These are phyloP conservation scores for Okapia johnstoni DNA, from an alignment of 2,113 vertebrate genomes.

Conservation along the genomic window DNA sequence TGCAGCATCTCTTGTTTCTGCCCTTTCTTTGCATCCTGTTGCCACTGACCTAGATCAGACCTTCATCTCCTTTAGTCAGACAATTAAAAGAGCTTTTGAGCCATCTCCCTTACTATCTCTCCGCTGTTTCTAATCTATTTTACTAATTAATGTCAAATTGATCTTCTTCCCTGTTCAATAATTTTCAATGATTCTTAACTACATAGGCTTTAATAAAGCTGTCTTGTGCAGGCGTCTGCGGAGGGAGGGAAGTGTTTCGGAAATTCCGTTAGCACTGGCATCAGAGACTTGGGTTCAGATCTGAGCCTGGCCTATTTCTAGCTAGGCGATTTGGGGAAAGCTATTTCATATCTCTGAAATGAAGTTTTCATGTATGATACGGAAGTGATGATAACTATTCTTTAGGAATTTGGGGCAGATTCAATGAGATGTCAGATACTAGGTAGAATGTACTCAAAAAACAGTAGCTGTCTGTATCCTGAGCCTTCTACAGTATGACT, in stretches of 20 bases:
- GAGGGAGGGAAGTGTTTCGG: not conserved
- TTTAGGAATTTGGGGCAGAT: not conserved
- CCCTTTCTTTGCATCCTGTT: not conserved
- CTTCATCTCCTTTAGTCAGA: not conserved
- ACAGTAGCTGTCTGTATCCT: not conserved
- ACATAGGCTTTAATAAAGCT: not conserved
- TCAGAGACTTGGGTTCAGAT: not conserved
- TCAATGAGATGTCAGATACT: not conserved
- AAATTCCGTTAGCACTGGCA: not conserved
- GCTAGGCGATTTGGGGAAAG: not conserved
- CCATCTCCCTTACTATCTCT: not conserved
- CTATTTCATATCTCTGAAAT: not conserved
- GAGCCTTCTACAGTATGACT: not conserved
- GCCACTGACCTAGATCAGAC: not conserved
- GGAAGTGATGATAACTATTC: not conserved
- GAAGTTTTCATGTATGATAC: not conserved
- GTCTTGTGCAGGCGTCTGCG: not conserved
- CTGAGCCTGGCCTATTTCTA: not conserved
- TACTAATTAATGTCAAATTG: slow-evolving; percentile 39
- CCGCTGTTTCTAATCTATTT: slow-evolving; percentile 10
- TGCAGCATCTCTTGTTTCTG: not conserved
- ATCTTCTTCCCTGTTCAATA: not conserved
- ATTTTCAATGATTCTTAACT: not conserved
- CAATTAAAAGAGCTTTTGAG: not conserved
- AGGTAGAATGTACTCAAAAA: not conserved